Percentiles rank a stretch among this genome's conserved stretches.
phyloP scores from a whole-genome alignment of 2,113 vertebrate genomes.

The Nycticryphes semicollaris region DNA sequence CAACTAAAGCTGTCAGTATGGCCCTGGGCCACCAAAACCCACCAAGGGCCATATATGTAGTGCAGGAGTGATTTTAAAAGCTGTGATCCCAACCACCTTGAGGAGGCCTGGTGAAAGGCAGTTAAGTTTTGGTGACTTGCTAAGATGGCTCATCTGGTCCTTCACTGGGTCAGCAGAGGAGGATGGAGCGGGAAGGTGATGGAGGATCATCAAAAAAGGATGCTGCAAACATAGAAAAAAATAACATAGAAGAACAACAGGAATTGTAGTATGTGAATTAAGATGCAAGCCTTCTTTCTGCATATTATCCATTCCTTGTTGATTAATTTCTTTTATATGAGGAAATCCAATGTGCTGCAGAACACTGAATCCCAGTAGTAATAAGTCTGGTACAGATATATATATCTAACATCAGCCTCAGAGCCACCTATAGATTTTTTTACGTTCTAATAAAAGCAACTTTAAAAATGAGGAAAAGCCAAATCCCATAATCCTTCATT shows the following conservation, averaged over 20 bases:
- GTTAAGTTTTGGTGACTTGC: neutral
- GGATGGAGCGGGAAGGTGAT: neutral
- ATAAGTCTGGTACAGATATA: neutral
- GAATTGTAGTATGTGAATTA: neutral
- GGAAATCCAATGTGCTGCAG: neutral
- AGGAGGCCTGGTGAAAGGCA: neutral
- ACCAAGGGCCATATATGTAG: neutral
- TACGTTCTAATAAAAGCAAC: neutral
- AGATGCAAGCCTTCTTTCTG: neutral
- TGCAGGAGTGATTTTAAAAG: neutral
- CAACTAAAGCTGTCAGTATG: neutral
- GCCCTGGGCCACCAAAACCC: neutral
- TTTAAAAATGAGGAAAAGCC: neutral
- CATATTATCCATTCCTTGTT: neutral
- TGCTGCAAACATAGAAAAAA: neutral
- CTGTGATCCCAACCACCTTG: neutral
- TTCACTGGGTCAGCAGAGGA: neutral
- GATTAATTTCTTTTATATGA: constrained; percentile 1
- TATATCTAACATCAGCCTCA: neutral
- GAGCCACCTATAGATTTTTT: neutral
- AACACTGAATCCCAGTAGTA: neutral
- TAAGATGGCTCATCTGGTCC: neutral
- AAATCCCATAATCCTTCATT: constrained; percentile 6
- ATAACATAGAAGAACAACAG: neutral
- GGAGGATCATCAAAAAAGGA: neutral